Evolutionary conservation across 1,140 invertebrate species (phyloP).

Genomic region (Alviniconcha marisindica): DNA sequence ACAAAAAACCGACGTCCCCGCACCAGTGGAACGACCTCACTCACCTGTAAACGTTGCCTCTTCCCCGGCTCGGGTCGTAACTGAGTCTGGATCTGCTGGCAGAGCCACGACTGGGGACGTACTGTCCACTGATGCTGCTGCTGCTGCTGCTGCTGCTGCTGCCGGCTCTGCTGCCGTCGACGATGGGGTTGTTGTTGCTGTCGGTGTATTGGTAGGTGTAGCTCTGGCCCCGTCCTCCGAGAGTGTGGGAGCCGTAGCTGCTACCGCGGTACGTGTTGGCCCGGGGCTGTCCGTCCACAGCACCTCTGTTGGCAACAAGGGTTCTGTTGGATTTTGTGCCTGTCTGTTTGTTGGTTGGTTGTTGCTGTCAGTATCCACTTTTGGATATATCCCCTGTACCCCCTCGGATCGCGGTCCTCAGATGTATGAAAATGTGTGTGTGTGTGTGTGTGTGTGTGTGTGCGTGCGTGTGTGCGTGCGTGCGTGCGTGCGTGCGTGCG

Average conservation of each 20-base stretch:
- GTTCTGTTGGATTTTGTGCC: too few species aligned
- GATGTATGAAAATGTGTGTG: too few species aligned
- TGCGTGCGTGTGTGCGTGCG: too few species aligned
- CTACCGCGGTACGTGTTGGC: constrained; percentile 24
- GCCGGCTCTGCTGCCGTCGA: not conserved
- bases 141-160: not conserved
- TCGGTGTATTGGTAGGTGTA: constrained; percentile 35
- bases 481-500: too few species aligned
- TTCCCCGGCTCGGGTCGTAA: not conserved
- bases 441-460: too few species aligned
- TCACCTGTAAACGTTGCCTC: not conserved
- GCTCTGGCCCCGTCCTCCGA: constrained; percentile 45
- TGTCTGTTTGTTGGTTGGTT: too few species aligned
- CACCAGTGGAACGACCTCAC: too few species aligned
- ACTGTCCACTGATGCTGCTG: not conserved
- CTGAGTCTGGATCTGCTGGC: not conserved
- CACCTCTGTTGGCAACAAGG: too few species aligned
- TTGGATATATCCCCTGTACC: too few species aligned
- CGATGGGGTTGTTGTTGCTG: not conserved
- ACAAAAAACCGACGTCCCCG: too few species aligned
- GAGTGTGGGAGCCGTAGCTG: constrained; percentile 45
- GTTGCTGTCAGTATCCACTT: too few species aligned
- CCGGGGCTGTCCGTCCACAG: not conserved
- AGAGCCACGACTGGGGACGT: not conserved
- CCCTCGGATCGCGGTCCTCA: too few species aligned